Evolutionary conservation across 2,113 vertebrate genomes (phyloP).

Genomic region (Otocyon megalotis): DNA sequence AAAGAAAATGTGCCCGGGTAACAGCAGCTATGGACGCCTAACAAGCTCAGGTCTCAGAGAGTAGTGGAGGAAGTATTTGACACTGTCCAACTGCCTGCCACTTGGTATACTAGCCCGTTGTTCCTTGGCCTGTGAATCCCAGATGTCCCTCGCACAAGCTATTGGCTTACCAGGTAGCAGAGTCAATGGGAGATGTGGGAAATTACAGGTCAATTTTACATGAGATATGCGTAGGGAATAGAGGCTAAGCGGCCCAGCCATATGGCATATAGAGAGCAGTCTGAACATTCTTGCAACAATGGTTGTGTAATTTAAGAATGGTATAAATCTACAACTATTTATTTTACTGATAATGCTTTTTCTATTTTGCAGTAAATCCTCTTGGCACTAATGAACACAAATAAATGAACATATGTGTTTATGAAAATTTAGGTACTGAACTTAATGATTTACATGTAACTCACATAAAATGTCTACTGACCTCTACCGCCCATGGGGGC

Average conservation of each 20-base stretch:
- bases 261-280: not conserved
- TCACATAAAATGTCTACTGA: not conserved
- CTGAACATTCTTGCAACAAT: not conserved
- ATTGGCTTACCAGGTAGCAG: not conserved
- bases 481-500: not conserved
- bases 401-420: not conserved
- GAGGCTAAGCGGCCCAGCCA: not conserved
- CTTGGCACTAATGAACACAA: not conserved
- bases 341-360: constrained; percentile 16
- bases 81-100: not conserved
- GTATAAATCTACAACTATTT: not conserved
- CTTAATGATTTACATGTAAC: not conserved
- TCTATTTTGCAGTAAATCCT: not conserved
- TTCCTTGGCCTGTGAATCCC: not conserved
- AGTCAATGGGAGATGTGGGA: not conserved
- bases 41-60: not conserved
- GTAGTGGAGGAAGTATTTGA: not conserved
- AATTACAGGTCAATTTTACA: not conserved
- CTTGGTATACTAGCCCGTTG: not conserved
- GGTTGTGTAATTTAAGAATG: not conserved
- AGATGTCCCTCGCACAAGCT: not conserved
- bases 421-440: not conserved
- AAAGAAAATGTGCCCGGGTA: not conserved
- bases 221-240: not conserved
- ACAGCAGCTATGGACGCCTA: not conserved